Evolutionary conservation across 2,113 vertebrate genomes (phyloP), one percentile per base, ranked within the genome.

Genomic region (Bettongia penicillata): DNA sequence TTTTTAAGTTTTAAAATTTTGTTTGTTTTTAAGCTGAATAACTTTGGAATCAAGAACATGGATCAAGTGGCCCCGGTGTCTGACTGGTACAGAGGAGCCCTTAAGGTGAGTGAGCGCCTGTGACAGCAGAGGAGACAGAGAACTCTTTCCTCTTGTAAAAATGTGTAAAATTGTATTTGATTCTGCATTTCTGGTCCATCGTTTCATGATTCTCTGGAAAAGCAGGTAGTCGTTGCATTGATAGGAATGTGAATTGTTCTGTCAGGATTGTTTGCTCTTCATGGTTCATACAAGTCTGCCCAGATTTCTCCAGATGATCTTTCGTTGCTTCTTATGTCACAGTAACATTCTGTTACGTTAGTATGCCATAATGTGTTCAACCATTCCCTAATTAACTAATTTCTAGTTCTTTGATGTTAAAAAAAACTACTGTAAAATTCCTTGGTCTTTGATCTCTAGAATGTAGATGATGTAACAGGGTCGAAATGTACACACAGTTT

Each of bases 41-140:
- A 99, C 53, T 98, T 99, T 97, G 98, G 97, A 93, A 95, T 98
- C 97, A 98, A 98, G 92, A 99, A 98, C 96, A 99, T 99, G 99
- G 99, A 99, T 97, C 99, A 99, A 97, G 99, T 99, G 10, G 99
- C 99, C 68, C 99, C 99, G 0, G 98, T 99, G 68, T 98, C 98
- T 3, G 98, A 93, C 89, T 93, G 98, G 91, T 99, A 98, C 95
- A 98, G 99, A 96, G 98, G 98, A 90, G 97, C 98, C 50, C 99
- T 99, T 68, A 99, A 99, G 99, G 99, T 99, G 96, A 98, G 99
- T 97, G 12, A 26, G 24, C n/a, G 0, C 91, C 92, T 68, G 61
- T 92, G 90, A 91, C 9, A 8, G 3, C 55, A 28, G 7, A n/a
- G 68, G 37, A 84, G 7, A 43, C n/a, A 43, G 31, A 84, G 68